phyloP scores from a whole-genome alignment of 2,113 vertebrate genomes.

The Sylvilagus bachmani region DNA sequence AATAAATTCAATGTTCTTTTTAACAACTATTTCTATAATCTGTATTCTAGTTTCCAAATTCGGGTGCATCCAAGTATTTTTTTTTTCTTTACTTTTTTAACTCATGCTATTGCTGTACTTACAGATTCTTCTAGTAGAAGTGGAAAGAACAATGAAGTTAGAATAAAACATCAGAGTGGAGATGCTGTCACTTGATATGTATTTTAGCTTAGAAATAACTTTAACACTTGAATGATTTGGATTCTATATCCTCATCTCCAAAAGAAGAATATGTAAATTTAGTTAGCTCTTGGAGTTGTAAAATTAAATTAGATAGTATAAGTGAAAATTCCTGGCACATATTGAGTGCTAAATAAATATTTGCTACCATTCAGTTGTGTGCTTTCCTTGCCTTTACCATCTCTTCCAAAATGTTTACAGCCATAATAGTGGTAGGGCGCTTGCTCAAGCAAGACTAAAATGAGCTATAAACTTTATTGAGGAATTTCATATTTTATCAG shows the following conservation, averaged over 20 bases:
- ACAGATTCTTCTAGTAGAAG: background rate
- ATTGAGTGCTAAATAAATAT: background rate
- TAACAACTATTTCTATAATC: background rate
- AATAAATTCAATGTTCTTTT: background rate
- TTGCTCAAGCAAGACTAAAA: conserved; percentile 9
- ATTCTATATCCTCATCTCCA: conserved; percentile 1
- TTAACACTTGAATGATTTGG: background rate
- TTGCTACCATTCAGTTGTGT: background rate
- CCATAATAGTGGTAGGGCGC: background rate
- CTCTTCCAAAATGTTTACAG: background rate
- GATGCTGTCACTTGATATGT: background rate
- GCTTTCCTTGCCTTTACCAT: background rate
- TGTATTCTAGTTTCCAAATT: background rate
- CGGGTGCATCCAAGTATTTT: background rate
- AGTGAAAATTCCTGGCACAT: background rate
- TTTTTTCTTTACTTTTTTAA: conserved; percentile 2
- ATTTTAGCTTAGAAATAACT: background rate
- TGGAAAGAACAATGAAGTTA: background rate
- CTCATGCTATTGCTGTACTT: background rate
- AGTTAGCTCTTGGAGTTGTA: background rate
- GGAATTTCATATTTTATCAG: background rate
- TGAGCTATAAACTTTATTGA: conserved; percentile 2
- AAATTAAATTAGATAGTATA: conserved; percentile 48
- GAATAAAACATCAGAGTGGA: background rate
- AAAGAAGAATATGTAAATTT: background rate